Percentiles rank a stretch among this genome's conserved stretches.
Conservation (phyloP, 2,797 vertebrate species). For the Anguilla pacifica region DNA sequence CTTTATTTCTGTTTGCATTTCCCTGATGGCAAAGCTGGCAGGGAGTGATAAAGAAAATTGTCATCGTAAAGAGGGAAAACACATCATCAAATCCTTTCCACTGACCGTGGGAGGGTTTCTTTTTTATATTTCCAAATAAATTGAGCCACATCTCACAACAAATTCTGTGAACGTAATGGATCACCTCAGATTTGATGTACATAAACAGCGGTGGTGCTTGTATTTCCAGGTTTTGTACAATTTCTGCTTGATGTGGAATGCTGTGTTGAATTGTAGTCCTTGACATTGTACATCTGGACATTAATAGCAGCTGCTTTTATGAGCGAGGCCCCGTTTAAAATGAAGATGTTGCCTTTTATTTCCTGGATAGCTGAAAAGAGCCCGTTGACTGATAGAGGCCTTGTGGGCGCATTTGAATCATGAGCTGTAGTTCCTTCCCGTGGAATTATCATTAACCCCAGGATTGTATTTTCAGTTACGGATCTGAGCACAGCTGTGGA, state of each 20-base stretch:
- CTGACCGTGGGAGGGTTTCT: background rate
- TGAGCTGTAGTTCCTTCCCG: background rate
- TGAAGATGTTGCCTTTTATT: constrained; percentile 9
- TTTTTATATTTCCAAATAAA: background rate
- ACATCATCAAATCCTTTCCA: background rate
- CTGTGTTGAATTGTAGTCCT: background rate
- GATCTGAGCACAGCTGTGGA: background rate
- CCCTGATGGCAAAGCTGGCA: background rate
- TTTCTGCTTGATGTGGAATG: background rate
- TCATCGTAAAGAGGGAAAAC: background rate
- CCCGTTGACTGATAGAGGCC: background rate
- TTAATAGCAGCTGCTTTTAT: background rate
- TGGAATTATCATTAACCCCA: background rate
- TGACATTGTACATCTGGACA: background rate
- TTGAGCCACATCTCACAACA: background rate
- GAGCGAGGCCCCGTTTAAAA: background rate
- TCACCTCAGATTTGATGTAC: background rate
- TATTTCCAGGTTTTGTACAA: background rate
- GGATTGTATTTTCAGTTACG: background rate
- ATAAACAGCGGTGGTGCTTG: background rate
- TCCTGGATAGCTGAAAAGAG: background rate
- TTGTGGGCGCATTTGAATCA: background rate
- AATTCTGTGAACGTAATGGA: background rate
- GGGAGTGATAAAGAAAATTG: constrained; percentile 18
- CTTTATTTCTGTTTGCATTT: constrained; percentile 6